A percentile compares a stretch with the other conserved stretches of the same genome.
Conservation (phyloP, 2,797 vertebrate species). For the Sebastes diploproa region DNA sequence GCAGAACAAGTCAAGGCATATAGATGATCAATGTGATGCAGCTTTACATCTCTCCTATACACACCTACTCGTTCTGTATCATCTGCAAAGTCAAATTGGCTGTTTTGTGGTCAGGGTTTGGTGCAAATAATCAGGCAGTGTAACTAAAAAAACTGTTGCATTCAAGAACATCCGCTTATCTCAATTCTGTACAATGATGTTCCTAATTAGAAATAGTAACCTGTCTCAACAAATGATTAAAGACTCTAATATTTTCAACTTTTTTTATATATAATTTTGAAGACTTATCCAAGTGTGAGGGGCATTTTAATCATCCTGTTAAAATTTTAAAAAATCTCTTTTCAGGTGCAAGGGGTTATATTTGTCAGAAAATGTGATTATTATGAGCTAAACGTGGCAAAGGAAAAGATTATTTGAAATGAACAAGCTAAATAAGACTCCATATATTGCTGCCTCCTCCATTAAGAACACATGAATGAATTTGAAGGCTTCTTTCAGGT, state of each 20-base stretch:
- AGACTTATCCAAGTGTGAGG: not conserved
- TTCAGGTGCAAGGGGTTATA: not conserved
- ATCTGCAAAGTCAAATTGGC: not conserved
- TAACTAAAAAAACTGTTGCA: conserved; percentile 68
- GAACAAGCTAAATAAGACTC: conserved; percentile 12
- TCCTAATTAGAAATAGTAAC: not conserved
- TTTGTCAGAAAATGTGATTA: conserved; percentile 21
- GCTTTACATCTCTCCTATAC: not conserved
- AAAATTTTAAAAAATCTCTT: conserved; percentile 12
- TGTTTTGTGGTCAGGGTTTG: not conserved
- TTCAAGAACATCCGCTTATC: conserved; percentile 9
- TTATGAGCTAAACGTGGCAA: conserved; percentile 1
- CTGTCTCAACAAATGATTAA: not conserved
- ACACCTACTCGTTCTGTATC: not conserved
- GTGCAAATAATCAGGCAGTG: not conserved
- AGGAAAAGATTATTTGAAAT: conserved; percentile 23
- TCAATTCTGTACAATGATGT: not conserved
- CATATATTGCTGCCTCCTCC: not conserved
- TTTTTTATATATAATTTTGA: not conserved
- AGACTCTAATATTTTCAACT: not conserved
- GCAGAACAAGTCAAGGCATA: conserved; percentile 6
- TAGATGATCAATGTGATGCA: not conserved
- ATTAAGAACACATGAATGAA: not conserved
- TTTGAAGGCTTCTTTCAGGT: conserved; percentile 9
- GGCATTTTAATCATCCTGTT: not conserved